Evolutionary conservation across 1,140 invertebrate species (phyloP).

Genomic region (Belonocnema kinseyi): DNA sequence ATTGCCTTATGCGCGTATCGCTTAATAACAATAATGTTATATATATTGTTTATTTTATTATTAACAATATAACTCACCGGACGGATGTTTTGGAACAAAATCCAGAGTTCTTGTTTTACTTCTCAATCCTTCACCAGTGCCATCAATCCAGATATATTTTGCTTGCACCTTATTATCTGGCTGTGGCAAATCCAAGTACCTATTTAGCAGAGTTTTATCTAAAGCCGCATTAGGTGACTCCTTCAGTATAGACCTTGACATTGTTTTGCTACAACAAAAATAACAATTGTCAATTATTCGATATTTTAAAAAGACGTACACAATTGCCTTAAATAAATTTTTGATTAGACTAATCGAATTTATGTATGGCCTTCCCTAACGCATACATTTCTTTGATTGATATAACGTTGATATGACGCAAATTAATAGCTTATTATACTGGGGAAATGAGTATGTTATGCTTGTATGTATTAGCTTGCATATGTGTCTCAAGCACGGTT

Average conservation of each 20-base stretch:
- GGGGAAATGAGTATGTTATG: too few species aligned
- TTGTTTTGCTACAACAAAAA: slow-evolving; percentile 63
- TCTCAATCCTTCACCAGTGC: slow-evolving; percentile 90
- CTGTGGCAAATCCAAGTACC: slow-evolving; percentile 85
- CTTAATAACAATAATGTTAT: too few species aligned
- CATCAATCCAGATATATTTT: slow-evolving; percentile 98
- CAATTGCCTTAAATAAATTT: not conserved
- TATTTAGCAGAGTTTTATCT: slow-evolving; percentile 84
- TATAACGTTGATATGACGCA: too few species aligned
- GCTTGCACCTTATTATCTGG: slow-evolving; percentile 87
- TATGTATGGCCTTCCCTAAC: too few species aligned
- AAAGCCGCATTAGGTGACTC: slow-evolving; percentile 84
- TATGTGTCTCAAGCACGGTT: too few species aligned
- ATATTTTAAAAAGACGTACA: not conserved
- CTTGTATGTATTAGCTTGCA: too few species aligned
- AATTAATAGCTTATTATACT: too few species aligned
- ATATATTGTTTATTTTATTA: too few species aligned
- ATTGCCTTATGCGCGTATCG: too few species aligned
- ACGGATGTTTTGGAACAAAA: slow-evolving; percentile 83
- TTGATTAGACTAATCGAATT: too few species aligned
- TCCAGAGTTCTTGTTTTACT: slow-evolving; percentile 92
- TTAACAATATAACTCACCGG: slow-evolving; percentile 73
- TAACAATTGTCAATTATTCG: not conserved
- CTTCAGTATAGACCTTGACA: slow-evolving; percentile 76
- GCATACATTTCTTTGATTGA: too few species aligned